Base-by-base conservation (phyloP, 2,797 vertebrate genomes). In the Scarus forsteni region DNA sequence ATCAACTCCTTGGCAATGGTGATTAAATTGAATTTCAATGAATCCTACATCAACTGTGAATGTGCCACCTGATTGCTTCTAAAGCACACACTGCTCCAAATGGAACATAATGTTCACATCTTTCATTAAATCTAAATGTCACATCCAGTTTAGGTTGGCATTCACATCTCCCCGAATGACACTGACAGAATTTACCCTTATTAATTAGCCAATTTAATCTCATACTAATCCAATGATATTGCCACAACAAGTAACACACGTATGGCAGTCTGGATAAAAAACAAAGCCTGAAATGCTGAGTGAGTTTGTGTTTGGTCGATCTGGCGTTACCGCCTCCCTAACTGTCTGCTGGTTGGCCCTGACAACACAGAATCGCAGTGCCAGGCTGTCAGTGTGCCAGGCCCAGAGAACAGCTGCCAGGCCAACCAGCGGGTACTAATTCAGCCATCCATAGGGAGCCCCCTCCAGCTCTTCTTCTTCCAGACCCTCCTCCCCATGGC, bases 391-490 rank as follows among this genome's bases (percentile, higher is more conserved):
- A 88, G 84, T 50, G 74, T 89, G 94, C 94, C 94, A 95, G 91
- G 81, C 87, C 77, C 85, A 86, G 85, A 85, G 85, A 90, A 85
- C 94, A 95, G 94, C 93, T 94, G 91, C 89, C 92, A 86, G 90
- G 86, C 88, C 85, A 83, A 90, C 86, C 93, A 94, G 92, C 88
- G 91, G 90, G 92, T 93, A 90, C 87, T 91, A 92, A 94, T 92
- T 95, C 91, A 93, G 87, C 91, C 92, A 93, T 85, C 94, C 91
- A 92, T 91, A 91, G 92, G 88, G 88, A 91, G 73, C 81, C 86
- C 58, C 74, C 78, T 69, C 80, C 77, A 73, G 83, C 85, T 84
- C 77, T 66, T 84, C 79, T 82, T 89, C 81, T 82, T 79, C 86
- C 83, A 85, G 85, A 50, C 18, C 19, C 72, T 84, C 75, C 85